Evolutionary conservation across 2,888 invertebrate species (phyloP), one percentile per base, ranked within the genome.

Genomic region (Drosophila robusta): DNA sequence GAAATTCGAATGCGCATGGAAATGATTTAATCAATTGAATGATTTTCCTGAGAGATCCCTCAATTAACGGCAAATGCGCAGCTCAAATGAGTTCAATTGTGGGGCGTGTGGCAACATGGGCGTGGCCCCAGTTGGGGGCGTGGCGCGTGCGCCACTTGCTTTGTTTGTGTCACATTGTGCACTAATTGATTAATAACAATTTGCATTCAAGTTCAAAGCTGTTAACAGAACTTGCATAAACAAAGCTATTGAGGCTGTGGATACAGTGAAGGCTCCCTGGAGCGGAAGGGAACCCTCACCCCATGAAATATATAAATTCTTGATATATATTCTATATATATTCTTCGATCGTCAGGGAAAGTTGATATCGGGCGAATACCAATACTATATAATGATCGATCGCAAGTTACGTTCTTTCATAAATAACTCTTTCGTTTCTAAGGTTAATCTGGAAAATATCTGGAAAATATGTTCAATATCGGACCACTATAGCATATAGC

Each of bases 151-250:
- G 47, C 44, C 76, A 66, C 56, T 60, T 61, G 63, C 45, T 44
- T 58, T 60, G 22, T 18, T 29, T 61, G 42, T 16, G 26, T 46
- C 66, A 67, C 74, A 72, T 74, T 63, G 66, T 82, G 75, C 74
- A 82, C 75, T 85, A 87, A 83, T 85, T 83, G 80, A 79, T 85
- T 80, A 87, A 84, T 36, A 72, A 70, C 74, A 70, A 81, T 72
- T 69, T 32, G 11, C 22, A 75, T 56, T 87, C 86, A 85, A 84
- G 88, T 79, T 75, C 88, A 83, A 82, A 85, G 71, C 63, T 41
- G 70, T 87, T 85, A 70, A 64, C 52, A 32, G 50, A 58, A 44
- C 14, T 44, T 32, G 29, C 56, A 50, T 9, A 26, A 56, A 61
- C 18, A 32, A 16, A 41, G 29, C 14, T 39, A 8, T 26, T 16